A percentile compares a stretch with the other conserved stretches of the same genome.
Conservation (phyloP, 2,113 vertebrate genomes). For the Antennarius striatus region DNA sequence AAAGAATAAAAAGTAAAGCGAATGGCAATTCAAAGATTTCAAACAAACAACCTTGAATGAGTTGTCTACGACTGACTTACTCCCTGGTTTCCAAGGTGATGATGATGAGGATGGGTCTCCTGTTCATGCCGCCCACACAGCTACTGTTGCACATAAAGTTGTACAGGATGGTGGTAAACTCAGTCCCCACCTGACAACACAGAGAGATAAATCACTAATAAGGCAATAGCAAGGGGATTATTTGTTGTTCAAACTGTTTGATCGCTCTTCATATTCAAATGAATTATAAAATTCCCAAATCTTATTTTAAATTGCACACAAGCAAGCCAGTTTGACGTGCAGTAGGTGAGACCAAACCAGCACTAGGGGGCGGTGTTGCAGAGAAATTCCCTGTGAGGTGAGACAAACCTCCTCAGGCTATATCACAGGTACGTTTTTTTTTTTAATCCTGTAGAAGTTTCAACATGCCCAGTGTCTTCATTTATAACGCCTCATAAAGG, state of each 20-base stretch:
- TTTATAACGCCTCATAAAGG: conserved; percentile 26
- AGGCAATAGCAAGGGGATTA: neutral
- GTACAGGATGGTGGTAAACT: conserved; percentile 97
- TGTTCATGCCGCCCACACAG: conserved; percentile 99
- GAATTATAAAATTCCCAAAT: neutral
- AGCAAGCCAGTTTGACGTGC: neutral
- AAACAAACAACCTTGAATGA: neutral
- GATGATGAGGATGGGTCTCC: conserved; percentile 96
- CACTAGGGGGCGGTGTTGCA: conserved; percentile 55
- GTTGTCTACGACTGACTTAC: conserved; percentile 77
- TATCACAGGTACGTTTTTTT: conserved; percentile 24
- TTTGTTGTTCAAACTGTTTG: neutral
- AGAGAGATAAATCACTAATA: conserved; percentile 8
- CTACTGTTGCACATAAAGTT: conserved; percentile 99
- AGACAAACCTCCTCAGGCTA: conserved; percentile 21
- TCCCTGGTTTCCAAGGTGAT: conserved; percentile 95
- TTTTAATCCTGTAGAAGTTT: conserved; percentile 22
- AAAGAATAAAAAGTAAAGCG: neutral
- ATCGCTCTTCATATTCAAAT: no score
- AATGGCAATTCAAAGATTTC: neutral
- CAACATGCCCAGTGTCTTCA: conserved; percentile 29
- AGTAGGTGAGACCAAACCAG: neutral
- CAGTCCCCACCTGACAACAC: conserved; percentile 90
- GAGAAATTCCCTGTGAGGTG: neutral
- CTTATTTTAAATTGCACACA: neutral